phyloP scores from a whole-genome alignment of 2,113 vertebrate species.

The Mixornis gularis region DNA sequence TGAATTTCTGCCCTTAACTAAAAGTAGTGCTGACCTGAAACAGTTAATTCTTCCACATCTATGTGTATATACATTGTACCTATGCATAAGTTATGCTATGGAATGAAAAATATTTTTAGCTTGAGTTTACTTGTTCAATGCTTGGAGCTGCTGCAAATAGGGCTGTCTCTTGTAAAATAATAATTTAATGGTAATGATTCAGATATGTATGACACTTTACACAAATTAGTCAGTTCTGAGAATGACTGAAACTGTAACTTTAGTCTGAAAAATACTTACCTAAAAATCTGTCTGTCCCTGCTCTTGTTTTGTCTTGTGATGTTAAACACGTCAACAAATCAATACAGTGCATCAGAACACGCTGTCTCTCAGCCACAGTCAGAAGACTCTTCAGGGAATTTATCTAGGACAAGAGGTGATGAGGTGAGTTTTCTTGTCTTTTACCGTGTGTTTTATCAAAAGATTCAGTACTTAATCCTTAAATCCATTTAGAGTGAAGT shows the following conservation, averaged over 20 bases:
- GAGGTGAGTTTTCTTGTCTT: slow-evolving; percentile 64
- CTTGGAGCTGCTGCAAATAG: neutral
- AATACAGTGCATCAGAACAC: slow-evolving; percentile 63
- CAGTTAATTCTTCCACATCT: neutral
- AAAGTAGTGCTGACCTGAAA: neutral
- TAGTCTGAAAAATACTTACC: neutral
- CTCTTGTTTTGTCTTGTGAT: neutral
- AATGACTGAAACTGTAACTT: neutral
- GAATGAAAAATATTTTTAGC: neutral
- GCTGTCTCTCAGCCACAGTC: slow-evolving; percentile 46
- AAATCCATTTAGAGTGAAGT: neutral
- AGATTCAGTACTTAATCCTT: neutral
- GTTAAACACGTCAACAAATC: neutral
- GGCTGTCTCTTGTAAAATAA: neutral
- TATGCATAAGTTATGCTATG: accelerated
- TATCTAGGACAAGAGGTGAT: slow-evolving; percentile 64
- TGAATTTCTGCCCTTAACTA: neutral
- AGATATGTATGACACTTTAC: accelerated
- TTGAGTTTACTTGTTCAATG: neutral
- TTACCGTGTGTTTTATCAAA: neutral
- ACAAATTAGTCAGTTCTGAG: neutral
- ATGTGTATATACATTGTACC: neutral
- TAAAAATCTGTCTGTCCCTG: neutral
- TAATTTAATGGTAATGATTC: neutral
- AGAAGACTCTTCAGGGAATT: slow-evolving; percentile 67